Evolutionary conservation across 2,113 vertebrate species (phyloP), one percentile per base, ranked within the genome.

Genomic region (Rutilus rutilus): DNA sequence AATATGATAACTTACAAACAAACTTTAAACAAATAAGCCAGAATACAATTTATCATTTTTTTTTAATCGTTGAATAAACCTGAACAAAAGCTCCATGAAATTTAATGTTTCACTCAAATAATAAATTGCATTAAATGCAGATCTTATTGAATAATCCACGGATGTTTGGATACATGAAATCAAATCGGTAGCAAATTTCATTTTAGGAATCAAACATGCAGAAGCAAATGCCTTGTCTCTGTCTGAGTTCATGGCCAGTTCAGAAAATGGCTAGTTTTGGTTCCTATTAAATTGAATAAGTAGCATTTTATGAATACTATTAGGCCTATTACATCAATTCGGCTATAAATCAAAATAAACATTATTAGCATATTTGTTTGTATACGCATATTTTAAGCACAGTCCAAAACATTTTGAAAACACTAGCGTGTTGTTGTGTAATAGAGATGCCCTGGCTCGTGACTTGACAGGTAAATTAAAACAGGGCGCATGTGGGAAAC

Each of bases 381-480:
- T 15, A 78, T 17, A 27, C 6, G 47, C 23, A 45, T 0, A n/a
- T n/a, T 33, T 54, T 30, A 42, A 78, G 23, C 36, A 42, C 39
- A 74, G 23, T 14, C n/a, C 11, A 62, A 78, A 80, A 50, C 14
- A 85, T 52, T 62, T 73, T 6, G 39, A 21, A 4, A 45, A 82
- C 47, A 67, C 76, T 54, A 27, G 21, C 17, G 60, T 50, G 54
- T 52, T 80, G 54, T 17, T 80, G 54, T 23, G 42, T 80, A 71
- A 86, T 76, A 83, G 36, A 86, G 81, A 86, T 73, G 52, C 87
- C 83, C 73, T 42, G 19, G 69, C 74, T 50, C 64, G 12, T 25
- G 76, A 86, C 86, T 84, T 87, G 88, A 89, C 88, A 88, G 85
- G 89, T 90, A 83, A 88, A 89, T 89, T 87, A 86, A 86, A 86